Conservation (phyloP, 2,113 vertebrate species). For the Diadophis punctatus region DNA sequence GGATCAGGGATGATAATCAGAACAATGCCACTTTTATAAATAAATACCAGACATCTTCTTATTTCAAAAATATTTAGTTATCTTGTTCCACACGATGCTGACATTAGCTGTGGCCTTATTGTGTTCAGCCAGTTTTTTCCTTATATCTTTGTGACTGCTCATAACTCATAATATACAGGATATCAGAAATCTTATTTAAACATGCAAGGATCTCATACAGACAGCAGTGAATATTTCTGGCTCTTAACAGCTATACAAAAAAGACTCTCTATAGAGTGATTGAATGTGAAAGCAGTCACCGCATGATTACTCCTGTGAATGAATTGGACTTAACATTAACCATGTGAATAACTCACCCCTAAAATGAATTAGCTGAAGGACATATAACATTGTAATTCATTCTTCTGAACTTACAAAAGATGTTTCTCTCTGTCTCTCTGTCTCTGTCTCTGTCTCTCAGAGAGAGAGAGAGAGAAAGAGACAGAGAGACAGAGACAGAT, state of each 20-base stretch:
- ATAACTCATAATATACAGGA: background rate
- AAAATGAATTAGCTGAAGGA: background rate
- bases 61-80: background rate
- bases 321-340: background rate
- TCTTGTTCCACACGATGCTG: background rate
- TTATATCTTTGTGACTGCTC: background rate
- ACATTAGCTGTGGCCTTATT: background rate
- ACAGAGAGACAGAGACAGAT: no score
- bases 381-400: background rate
- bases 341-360: background rate
- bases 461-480: no score
- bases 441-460: no score
- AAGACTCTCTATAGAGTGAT: background rate
- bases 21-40: background rate
- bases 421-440: no score
- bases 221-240: background rate
- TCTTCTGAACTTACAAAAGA: background rate
- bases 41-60: background rate
- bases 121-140: background rate
- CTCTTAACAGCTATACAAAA: background rate
- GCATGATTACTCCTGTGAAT: background rate
- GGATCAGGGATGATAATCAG: background rate
- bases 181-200: background rate
- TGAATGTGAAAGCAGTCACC: background rate
- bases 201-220: background rate